Base-by-base conservation (phyloP, 92 coral and sea anemone species). In the Porites cylindrica region DNA sequence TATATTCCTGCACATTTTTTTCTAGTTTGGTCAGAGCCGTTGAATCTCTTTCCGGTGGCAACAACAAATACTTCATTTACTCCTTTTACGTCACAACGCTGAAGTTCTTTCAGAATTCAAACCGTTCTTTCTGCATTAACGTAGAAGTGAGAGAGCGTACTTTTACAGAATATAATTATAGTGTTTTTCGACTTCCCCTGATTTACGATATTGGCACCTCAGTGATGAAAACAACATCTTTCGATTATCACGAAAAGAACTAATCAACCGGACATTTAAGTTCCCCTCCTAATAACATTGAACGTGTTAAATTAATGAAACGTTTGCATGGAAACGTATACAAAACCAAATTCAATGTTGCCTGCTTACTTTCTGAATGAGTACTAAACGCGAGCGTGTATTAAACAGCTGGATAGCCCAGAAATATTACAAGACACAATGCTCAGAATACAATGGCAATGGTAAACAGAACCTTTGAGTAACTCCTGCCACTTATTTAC, bases 361-460 rank as follows among this genome's bases (percentile, higher is more conserved):
- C 73, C 47, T 38, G 47, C 47, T 38, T 3, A 38, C 47, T 73
- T 24, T 65, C 23, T n/a, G 86, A 83, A 83, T 64, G 72, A 62
- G 19, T 43, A 52, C 60, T 73, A 62, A 83, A 83, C 73, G 80
- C 14, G 80, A 58, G 73, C 56, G 56, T 72, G 83, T n/a, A 52
- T 23, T 38, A 24, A 78, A 56, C 89, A 85, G 89, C 83, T 67
- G 89, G 89, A 85, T 56, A 68, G 68, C 20, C 82, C 26, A 65
- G 76, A 76, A 85, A 76, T 83, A 83, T 77, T 68, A 32, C 69
- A 85, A 77, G 58, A 52, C 38, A 76, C 82, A 85, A 85, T 76
- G 75, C 51, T 65, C 24, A 66, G 74, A 29, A 51, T 76, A 84
- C 82, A 84, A 84, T 7, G 52, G 83, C 77, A 85, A 85, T 77